Evolutionary conservation across 1,140 invertebrate species (phyloP), one percentile per base, ranked within the genome.

Genomic region (Rhyacophila brunnea): DNA sequence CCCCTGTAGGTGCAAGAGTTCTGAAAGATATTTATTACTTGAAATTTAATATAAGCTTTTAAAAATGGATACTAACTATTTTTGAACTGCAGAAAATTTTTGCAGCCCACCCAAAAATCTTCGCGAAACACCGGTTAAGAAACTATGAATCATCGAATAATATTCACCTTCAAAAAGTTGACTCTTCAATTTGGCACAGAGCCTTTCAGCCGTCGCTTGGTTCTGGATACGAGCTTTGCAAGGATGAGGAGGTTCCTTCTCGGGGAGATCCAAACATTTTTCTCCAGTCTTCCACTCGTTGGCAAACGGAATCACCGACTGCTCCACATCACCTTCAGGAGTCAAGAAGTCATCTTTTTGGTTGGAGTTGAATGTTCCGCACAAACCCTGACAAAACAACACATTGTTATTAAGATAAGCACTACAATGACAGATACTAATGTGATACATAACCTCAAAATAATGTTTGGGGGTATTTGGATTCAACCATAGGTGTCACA

Each of bases 271-370:
- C 44, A 87, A 79, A 69, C 92, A 93, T 11, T 81, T 80, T 68
- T 91, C 87, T 19, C 82, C 82, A 0, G 87, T 89, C 71, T 91
- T 92, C 92, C 93, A 95, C 66, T 92, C 92, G 69, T 93, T 91
- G 0, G 90, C 91, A 71, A 96, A 95, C 0, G 87, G 81, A 6
- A 85, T 76, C 0, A 85, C 77, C 0, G 87, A 81, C 40, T 88
- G 84, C 68, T 95, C 92, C 0, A 90, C 71, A 68, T 94, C 91
- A 13, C 88, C 88, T 68, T 93, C 88, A 0, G 88, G 89, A 0
- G 93, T 95, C 5, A 91, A 67, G 71, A 95, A 95, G 71, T 96
- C 93, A 69, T 95, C 91, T 66, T 88, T 88, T 68, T 92, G 91
- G 68, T 92, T 93, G 10, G 83, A 75, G 55, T 90, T 92, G 68